Percentiles rank a stretch among this genome's conserved stretches.
Conservation (phyloP, 2,888 invertebrate species). For the Dynastes tityus region DNA sequence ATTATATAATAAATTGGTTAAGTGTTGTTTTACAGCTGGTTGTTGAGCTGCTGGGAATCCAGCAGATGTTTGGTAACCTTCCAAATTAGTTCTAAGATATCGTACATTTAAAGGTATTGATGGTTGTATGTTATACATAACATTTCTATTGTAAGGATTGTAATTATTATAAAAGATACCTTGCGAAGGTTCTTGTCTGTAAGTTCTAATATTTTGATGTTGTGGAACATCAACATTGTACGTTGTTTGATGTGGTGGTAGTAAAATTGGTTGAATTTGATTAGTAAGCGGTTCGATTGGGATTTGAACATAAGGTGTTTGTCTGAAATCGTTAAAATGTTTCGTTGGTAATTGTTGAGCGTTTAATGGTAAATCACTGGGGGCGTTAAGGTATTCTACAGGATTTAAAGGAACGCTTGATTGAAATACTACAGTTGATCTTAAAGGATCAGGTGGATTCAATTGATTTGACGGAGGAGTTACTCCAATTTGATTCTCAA, state of each 20-base stretch:
- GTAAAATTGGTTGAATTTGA: slow-evolving; percentile 56
- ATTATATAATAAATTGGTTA: slow-evolving; percentile 78
- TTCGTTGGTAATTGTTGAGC: slow-evolving; percentile 68
- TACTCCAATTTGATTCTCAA: slow-evolving; percentile 36
- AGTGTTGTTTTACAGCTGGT: slow-evolving; percentile 72
- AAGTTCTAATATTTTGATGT: slow-evolving; percentile 61
- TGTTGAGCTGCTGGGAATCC: slow-evolving; percentile 58
- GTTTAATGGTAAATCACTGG: slow-evolving; percentile 65
- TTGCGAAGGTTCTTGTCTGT: slow-evolving; percentile 67
- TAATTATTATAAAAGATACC: slow-evolving; percentile 62
- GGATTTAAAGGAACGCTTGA: slow-evolving; percentile 71
- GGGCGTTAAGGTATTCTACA: slow-evolving; percentile 55
- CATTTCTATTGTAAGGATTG: slow-evolving; percentile 27
- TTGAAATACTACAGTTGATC: slow-evolving; percentile 70
- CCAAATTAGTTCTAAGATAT: slow-evolving; percentile 60
- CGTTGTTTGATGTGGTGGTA: slow-evolving; percentile 49
- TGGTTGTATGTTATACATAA: slow-evolving; percentile 53
- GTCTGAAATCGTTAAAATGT: slow-evolving; percentile 63
- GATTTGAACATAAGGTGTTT: slow-evolving; percentile 56
- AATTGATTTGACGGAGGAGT: slow-evolving; percentile 54
- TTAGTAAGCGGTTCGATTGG: slow-evolving; percentile 68
- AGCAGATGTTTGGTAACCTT: slow-evolving; percentile 54
- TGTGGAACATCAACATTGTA: slow-evolving; percentile 36
- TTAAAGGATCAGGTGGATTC: slow-evolving; percentile 59
- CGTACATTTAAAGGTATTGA: slow-evolving; percentile 54